phyloP scores from a whole-genome alignment of 2,113 vertebrate genomes.

The Mus spicilegus region DNA sequence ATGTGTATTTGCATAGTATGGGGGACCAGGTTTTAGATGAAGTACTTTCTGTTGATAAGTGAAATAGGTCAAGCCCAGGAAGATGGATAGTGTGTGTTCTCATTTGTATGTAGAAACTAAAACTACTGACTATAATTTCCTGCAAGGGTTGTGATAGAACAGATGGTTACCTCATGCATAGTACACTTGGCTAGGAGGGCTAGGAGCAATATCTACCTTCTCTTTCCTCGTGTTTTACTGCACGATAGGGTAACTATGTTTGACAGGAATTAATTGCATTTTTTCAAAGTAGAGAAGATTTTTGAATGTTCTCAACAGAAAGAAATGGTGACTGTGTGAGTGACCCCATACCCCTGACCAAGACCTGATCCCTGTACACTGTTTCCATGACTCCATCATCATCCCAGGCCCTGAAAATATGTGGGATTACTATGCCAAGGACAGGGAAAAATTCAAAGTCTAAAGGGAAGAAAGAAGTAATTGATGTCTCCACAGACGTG shows the following conservation, averaged over 20 bases:
- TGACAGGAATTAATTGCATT: neutral
- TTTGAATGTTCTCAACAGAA: neutral
- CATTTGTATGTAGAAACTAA: neutral
- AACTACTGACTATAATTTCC: too few relatives aligned
- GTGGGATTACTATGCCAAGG: neutral
- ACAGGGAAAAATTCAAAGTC: neutral
- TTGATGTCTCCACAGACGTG: neutral
- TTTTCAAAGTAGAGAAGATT: neutral
- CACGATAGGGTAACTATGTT: neutral
- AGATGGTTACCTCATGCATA: neutral
- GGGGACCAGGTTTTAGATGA: neutral
- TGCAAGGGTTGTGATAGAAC: neutral
- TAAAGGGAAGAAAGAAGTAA: neutral
- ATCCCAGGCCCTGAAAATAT: neutral
- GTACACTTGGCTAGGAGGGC: too few relatives aligned
- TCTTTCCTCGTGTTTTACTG: neutral
- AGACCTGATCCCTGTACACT: neutral
- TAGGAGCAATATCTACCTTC: neutral
- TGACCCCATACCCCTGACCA: neutral
- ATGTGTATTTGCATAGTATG: neutral
- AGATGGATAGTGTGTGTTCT: neutral
- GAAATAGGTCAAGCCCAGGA: neutral
- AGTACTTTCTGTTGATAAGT: neutral
- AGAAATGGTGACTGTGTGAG: neutral
- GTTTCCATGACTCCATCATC: neutral